Conservation (phyloP, 2,888 invertebrate genomes). For the Dasypolia templi region DNA sequence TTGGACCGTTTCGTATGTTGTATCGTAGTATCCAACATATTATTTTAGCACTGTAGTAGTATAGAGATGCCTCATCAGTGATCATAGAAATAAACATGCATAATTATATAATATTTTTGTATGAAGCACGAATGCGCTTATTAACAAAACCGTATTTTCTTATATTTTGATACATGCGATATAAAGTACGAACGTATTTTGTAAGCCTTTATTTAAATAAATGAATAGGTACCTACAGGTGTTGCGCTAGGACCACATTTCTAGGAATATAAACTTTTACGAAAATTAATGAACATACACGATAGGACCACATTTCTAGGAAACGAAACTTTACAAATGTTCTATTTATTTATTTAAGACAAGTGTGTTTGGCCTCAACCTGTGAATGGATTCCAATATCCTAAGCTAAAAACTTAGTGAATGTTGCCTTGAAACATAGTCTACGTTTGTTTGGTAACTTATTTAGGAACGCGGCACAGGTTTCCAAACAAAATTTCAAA, state of each 20-base stretch:
- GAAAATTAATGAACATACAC: background rate
- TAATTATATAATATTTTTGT: no score
- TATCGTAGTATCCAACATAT: no score
- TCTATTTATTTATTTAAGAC: background rate
- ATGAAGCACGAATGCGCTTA: no score
- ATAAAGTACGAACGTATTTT: background rate
- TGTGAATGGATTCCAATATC: slow-evolving; percentile 38
- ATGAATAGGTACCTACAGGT: background rate
- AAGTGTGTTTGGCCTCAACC: slow-evolving; percentile 7
- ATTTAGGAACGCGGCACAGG: slow-evolving; percentile 57
- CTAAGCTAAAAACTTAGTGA: slow-evolving; percentile 34
- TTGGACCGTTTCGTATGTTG: no score
- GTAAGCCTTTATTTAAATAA: background rate
- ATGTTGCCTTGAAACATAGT: slow-evolving; percentile 29
- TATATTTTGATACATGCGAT: no score
- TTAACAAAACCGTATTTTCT: no score
- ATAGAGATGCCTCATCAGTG: no score
- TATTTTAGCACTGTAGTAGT: no score
- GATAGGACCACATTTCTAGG: background rate
- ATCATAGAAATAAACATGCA: no score
- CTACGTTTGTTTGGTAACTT: slow-evolving; percentile 57
- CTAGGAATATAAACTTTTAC: background rate
- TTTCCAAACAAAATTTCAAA: slow-evolving; percentile 34
- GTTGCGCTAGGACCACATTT: background rate
- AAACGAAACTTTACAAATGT: background rate